These are phyloP conservation scores for Glyptemys insculpta DNA, from an alignment of 2,797 vertebrate genomes.

Conservation along the genomic window DNA sequence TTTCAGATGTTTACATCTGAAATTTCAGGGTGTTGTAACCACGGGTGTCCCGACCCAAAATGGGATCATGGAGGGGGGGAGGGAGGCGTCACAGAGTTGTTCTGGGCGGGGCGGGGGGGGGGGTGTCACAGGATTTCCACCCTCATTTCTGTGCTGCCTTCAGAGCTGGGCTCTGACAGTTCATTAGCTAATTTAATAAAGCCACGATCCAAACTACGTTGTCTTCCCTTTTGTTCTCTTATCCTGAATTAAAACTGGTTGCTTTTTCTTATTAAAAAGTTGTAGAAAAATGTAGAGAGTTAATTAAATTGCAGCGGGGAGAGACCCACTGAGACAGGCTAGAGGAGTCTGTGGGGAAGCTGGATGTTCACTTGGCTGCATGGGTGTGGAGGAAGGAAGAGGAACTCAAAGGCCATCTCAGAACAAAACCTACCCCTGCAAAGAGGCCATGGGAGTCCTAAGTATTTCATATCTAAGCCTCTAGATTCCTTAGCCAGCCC, in stretches of 20 bases:
- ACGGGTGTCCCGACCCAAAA: too few relatives aligned
- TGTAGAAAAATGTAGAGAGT: conserved; percentile 52
- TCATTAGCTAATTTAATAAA: conserved; percentile 65
- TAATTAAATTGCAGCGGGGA: conserved; percentile 40
- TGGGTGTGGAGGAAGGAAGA: conserved; percentile 68
- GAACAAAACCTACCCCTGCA: conserved; percentile 29
- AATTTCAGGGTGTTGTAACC: too few relatives aligned
- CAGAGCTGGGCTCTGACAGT: conserved; percentile 5
- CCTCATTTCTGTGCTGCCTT: too few relatives aligned
- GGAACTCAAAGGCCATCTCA: conserved; percentile 43
- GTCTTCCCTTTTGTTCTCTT: conserved; percentile 48
- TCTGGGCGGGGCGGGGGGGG: fast-evolving
- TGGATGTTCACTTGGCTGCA: conserved; percentile 67
- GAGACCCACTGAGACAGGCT: conserved; percentile 30
- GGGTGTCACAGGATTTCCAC: too few relatives aligned
- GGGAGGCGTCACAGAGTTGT: too few relatives aligned
- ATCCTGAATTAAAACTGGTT: conserved; percentile 33
- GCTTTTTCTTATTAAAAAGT: conserved; percentile 57
- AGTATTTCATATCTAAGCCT: conserved; percentile 17
- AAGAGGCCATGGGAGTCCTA: background rate
- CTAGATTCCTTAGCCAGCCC: conserved; percentile 4
- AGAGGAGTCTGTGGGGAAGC: conserved; percentile 9
- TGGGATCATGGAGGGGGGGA: too few relatives aligned
- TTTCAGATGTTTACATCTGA: too few relatives aligned
- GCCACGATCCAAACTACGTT: conserved; percentile 39